Base-by-base conservation (phyloP, 1,140 invertebrate species). In the Antheraea pernyi region DNA sequence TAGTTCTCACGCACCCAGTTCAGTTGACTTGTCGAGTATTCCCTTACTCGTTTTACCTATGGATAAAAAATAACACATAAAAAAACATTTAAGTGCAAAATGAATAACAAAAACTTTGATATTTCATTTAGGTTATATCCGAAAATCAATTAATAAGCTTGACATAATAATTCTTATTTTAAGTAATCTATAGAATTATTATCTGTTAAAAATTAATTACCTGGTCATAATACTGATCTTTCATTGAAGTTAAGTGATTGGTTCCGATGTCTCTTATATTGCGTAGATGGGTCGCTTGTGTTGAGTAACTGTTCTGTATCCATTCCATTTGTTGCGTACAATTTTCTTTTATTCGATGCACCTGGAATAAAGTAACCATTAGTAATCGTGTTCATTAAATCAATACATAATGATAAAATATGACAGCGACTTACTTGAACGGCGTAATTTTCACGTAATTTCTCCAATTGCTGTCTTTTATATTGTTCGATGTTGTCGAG, bases 1-100 rank as follows among this genome's bases (percentile, higher is more conserved):
- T 99, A 99, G 87, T 98, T 98, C 84, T 99, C 98, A 64, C 98
- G 94, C 64, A 99, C 97, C 95, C 97, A 97, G 84, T 98, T 97
- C 72, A 99, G 93, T 89, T 99, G 98, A 70, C 95, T 94, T 5
- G 96, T 96, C 9, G 97, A 98, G 86, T 98, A 98, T 80, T 98
- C 97, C 61, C 97, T 94, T n/a, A 98, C 97, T 76, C 95, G 94
- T 86, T 95, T 96, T 60, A 97, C 95, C 96, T 97, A 36, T 10
- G 22, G 60, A 61, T n/a, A 65, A 65, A 65, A 65, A 48, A 67
- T 58, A 5, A 36, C 10, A 59, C 9, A 53, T n/a, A n/a, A n/a
- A n/a, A n/a, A n/a, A n/a, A 19, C 13, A 11, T 42, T 0, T 9
- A 42, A 42, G 39, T 42, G 39, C 39, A 42, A 42, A 42, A 8